These are phyloP conservation scores for Dynastes grantii DNA, from an alignment of 2,888 invertebrate species.

Conservation along the genomic window DNA sequence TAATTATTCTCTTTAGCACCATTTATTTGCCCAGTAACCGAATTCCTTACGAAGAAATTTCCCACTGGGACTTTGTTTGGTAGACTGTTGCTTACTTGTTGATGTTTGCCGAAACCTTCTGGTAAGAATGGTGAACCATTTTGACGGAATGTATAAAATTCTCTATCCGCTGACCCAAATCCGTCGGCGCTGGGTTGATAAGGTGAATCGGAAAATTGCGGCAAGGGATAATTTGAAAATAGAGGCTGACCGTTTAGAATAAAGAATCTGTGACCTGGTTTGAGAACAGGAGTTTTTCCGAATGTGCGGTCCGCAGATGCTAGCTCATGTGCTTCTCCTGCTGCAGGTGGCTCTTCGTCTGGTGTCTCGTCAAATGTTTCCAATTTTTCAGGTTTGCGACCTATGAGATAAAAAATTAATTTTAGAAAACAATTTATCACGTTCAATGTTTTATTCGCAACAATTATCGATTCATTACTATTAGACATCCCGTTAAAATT, in stretches of 20 bases:
- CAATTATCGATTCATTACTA: too few species aligned
- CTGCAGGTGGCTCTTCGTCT: slow-evolving; percentile 51
- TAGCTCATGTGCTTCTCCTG: slow-evolving; percentile 59
- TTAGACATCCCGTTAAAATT: too few species aligned
- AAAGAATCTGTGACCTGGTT: slow-evolving; percentile 74
- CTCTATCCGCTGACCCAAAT: slow-evolving; percentile 27
- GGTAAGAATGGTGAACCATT: slow-evolving; percentile 48
- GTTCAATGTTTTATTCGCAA: too few species aligned
- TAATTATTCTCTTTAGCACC: slow-evolving; percentile 53
- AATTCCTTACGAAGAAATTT: slow-evolving; percentile 58
- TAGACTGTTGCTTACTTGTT: slow-evolving; percentile 18
- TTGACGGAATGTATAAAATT: slow-evolving; percentile 44
- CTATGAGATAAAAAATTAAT: slow-evolving; percentile 52
- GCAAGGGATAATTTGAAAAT: slow-evolving; percentile 63
- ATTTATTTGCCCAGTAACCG: slow-evolving; percentile 56
- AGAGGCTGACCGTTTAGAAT: slow-evolving; percentile 74
- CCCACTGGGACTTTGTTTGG: slow-evolving; percentile 54
- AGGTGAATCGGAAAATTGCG: slow-evolving; percentile 50
- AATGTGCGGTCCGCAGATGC: slow-evolving; percentile 54
- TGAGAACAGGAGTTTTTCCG: slow-evolving; percentile 57
- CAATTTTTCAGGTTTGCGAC: slow-evolving; percentile 65
- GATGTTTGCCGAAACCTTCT: slow-evolving; percentile 47
- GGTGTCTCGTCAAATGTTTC: slow-evolving; percentile 65
- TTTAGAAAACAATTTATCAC: too few species aligned
- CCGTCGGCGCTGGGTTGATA: slow-evolving; percentile 45